Base-by-base conservation (phyloP, 2,113 vertebrate genomes). In the Tamias sibiricus region DNA sequence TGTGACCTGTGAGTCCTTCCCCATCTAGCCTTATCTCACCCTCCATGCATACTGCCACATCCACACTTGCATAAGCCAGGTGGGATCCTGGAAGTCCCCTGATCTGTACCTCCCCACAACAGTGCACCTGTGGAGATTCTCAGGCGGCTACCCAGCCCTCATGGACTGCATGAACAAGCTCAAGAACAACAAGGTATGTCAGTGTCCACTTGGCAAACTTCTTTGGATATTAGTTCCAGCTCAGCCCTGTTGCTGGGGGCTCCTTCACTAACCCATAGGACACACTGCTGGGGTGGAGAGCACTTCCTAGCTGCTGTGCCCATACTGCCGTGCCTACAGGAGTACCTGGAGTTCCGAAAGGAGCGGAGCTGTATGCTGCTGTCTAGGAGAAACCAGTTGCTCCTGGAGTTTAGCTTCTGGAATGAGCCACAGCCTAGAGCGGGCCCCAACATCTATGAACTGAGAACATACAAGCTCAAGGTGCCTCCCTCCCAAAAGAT, bases 401-500 rank as follows among this genome's bases (percentile, higher is more conserved):
- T 99, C 22, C 98, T 99, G 20, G 99, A 99, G 76, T 99, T 99
- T 98, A 99, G 99, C 96, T 99, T 99, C 98, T 99, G 99, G 99
- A 99, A 99, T 0, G 99, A 99, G 92, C 99, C 99, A 2, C 90
- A 97, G 79, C 99, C 99, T 10, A 98, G 99, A 82, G 89, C 79
- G 0, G 99, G 99, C 5, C 99, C 99, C 19, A 99, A 99, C 97
- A 98, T 99, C 97, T 99, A 99, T 0, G 99, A 99, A 96, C 98
- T 99, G 96, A 99, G 99, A 88, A 99, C 99, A 12, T 99, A 99
- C 98, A 98, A 98, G 47, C 98, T 99, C 68, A 99, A 99, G 99
- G 99, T 99, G 83, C 77, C 13, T 66, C 47, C 47, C 52, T 64
- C 71, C 44, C 0, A 0, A 28, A 2, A 35, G 30, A 57, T 49